Percentiles rank a stretch among this genome's conserved stretches.
These are phyloP conservation scores for Vireo griseus DNA, from an alignment of 2,797 vertebrate species.

Conservation along the genomic window DNA sequence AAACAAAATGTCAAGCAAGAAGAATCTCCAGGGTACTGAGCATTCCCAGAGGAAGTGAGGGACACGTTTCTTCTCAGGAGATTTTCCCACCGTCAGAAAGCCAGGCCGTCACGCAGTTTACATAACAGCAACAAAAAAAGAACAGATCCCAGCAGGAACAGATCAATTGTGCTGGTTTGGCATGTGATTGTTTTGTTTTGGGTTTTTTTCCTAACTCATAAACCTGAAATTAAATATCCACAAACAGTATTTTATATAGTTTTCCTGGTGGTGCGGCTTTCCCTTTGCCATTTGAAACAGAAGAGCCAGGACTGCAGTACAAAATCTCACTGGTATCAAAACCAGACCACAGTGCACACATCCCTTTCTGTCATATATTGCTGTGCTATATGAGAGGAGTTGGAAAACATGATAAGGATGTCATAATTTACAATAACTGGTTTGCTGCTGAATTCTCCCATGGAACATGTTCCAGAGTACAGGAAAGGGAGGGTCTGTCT, in stretches of 20 bases:
- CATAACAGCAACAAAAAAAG: background rate
- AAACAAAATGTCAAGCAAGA: conserved; percentile 60
- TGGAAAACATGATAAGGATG: background rate
- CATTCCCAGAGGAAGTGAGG: conserved; percentile 71
- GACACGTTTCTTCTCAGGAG: conserved; percentile 56
- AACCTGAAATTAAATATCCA: background rate
- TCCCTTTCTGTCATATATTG: background rate
- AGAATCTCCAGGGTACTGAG: conserved; percentile 44
- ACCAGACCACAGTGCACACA: background rate
- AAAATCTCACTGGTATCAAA: background rate
- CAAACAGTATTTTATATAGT: background rate
- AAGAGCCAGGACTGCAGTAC: background rate
- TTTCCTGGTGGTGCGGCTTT: background rate
- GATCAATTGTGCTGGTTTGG: background rate
- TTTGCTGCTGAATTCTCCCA: background rate
- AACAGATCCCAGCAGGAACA: conserved; percentile 38
- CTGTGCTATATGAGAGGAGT: background rate
- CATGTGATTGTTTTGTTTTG: background rate
- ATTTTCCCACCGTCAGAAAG: conserved; percentile 67
- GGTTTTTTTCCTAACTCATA: background rate
- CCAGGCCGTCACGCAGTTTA: background rate
- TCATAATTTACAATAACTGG: background rate
- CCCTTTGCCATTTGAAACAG: background rate
- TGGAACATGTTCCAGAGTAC: background rate
- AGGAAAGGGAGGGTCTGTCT: background rate